These are phyloP conservation scores for Tetrax tetrax DNA, from an alignment of 2,113 vertebrate species.

Conservation along the genomic window DNA sequence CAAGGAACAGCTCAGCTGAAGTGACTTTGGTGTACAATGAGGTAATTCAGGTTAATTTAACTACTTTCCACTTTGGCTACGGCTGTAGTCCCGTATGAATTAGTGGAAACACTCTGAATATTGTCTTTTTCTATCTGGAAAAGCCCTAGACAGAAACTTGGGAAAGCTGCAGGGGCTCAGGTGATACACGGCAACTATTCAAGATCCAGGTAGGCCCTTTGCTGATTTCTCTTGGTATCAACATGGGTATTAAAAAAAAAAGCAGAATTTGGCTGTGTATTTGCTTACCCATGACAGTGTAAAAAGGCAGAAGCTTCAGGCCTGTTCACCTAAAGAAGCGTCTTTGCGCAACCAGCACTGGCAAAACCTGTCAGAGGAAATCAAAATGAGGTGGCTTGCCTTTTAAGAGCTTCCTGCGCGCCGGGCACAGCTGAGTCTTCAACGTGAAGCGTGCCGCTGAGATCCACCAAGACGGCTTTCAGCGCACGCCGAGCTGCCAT, in stretches of 20 bases:
- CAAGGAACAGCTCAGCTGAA: neutral
- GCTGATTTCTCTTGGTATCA: neutral
- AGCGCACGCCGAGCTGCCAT: slow-evolving; percentile 85
- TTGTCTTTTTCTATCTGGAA: neutral
- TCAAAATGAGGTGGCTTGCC: slow-evolving; percentile 73
- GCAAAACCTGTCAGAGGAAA: slow-evolving; percentile 8
- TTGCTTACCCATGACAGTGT: neutral
- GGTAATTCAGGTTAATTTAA: neutral
- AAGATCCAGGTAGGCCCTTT: neutral
- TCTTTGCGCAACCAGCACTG: neutral
- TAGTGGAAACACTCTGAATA: neutral
- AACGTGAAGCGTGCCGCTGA: slow-evolving; percentile 93
- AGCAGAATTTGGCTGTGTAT: fast-evolving
- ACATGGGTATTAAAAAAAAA: neutral
- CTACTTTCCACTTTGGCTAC: neutral
- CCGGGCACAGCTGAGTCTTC: slow-evolving; percentile 91
- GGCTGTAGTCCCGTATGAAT: neutral
- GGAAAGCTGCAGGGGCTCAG: neutral
- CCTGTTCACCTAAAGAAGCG: slow-evolving; percentile 6
- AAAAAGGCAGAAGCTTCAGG: neutral
- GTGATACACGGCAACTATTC: neutral
- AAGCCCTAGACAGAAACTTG: neutral
- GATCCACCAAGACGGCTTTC: slow-evolving; percentile 94
- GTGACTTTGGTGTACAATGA: neutral
- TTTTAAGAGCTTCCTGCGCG: slow-evolving; percentile 90